Evolutionary conservation across 92 coral and sea anemone species (phyloP).

Genomic region (Muricea muricata): DNA sequence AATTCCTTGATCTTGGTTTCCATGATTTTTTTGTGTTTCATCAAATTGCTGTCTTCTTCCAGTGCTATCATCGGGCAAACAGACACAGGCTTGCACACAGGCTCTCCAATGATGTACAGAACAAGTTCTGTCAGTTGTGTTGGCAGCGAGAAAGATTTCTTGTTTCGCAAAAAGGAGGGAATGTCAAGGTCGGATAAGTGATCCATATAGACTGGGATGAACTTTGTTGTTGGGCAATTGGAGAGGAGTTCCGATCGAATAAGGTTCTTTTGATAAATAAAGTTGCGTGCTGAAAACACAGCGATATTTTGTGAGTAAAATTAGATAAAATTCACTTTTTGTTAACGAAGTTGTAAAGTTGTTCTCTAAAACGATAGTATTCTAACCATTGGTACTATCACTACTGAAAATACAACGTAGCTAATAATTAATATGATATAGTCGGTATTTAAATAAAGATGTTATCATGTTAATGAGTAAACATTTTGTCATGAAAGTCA

Average conservation of each 20-base stretch:
- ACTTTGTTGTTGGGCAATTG: constrained; percentile 34
- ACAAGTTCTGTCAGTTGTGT: constrained; percentile 33
- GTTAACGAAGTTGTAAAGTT: no score
- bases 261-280: constrained; percentile 31
- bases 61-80: not conserved
- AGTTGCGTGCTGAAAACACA: constrained; percentile 28
- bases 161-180: constrained; percentile 24
- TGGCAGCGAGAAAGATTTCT: constrained; percentile 39
- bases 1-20: constrained; percentile 9
- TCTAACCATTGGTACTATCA: no score
- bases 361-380: no score
- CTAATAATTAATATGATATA: no score
- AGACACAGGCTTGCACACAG: constrained; percentile 25
- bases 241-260: constrained; percentile 29
- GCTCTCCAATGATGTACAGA: constrained; percentile 32
- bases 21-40: constrained; percentile 23
- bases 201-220: constrained; percentile 38
- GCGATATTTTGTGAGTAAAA: no score
- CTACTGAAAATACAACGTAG: no score
- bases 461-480: no score
- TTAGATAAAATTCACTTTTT: no score
- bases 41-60: constrained; percentile 25
- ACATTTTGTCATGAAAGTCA: no score
- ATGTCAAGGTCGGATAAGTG: constrained; percentile 26
- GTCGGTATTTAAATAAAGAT: no score